Base-by-base conservation (phyloP, 1,140 invertebrate genomes). In the Megathymus violae region DNA sequence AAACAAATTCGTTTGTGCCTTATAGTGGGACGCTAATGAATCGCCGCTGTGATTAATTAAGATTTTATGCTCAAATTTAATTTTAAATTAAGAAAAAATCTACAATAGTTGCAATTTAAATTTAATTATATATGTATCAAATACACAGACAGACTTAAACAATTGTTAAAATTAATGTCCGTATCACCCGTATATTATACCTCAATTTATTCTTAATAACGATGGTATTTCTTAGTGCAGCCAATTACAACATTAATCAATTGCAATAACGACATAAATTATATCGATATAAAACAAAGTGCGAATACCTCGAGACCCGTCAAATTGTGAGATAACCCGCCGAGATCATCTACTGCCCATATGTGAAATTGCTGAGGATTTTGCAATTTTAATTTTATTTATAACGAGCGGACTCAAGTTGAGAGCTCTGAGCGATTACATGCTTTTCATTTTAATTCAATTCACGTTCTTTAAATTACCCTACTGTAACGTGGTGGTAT, bases 371-470 rank as follows among this genome's bases (percentile, higher is more conserved):
- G 83, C 71, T 85, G 69, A 63, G 76, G 78, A 86, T 88, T 90
- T 86, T 88, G 84, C 82, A 89, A 90, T 90, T 90, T 90, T 88
- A 89, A 90, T 88, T 90, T 89, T 86, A 88, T 88, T 90, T 90
- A 87, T 87, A 85, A 81, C 71, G 64, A 70, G 17, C 25, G 15
- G 44, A 31, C 64, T 11, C 38, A 81, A 82, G 66, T 14, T 40
- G 64, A 43, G 25, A 74, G 72, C n/a, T n/a, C n/a, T n/a, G n/a
- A n/a, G n/a, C n/a, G n/a, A n/a, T n/a, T n/a, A n/a, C n/a, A n/a
- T n/a, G n/a, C n/a, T n/a, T n/a, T n/a, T n/a, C n/a, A n/a, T n/a
- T n/a, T n/a, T n/a, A n/a, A n/a, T n/a, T n/a, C n/a, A n/a, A n/a
- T n/a, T n/a, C n/a, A n/a, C n/a, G n/a, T n/a, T n/a, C n/a, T n/a